Conservation (phyloP, 2,888 invertebrate genomes). For the Isoperla grammatica region DNA sequence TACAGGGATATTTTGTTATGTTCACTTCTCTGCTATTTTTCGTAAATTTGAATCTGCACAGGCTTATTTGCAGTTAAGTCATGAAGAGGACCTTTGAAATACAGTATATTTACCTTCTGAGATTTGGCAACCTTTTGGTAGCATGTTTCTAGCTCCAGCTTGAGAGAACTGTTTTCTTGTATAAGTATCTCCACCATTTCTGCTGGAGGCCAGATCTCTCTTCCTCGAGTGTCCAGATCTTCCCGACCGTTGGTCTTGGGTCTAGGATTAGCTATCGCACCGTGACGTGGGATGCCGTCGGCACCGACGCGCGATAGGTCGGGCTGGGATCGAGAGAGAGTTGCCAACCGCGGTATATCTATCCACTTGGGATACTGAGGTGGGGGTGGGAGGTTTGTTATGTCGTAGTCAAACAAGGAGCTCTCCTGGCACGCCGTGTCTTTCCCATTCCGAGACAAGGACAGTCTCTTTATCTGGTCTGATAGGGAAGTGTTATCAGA, state of each 20-base stretch:
- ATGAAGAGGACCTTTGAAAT: too few species aligned
- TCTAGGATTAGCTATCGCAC: slow-evolving; percentile 6
- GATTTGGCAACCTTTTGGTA: slow-evolving; percentile 79
- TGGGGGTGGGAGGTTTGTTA: slow-evolving; percentile 38
- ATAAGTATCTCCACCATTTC: slow-evolving; percentile 78
- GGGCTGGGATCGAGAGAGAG: slow-evolving; percentile 74
- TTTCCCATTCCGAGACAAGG: slow-evolving; percentile 32
- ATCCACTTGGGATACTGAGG: slow-evolving; percentile 44
- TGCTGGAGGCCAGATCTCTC: slow-evolving; percentile 56
- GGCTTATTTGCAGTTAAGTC: background rate
- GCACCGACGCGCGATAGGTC: slow-evolving; percentile 61
- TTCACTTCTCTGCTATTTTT: too few species aligned
- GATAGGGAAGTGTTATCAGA: slow-evolving; percentile 5
- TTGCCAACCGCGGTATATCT: slow-evolving; percentile 40
- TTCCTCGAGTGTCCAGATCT: slow-evolving; percentile 51
- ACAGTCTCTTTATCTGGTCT: slow-evolving; percentile 33
- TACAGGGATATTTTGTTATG: background rate
- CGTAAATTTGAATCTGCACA: slow-evolving; percentile 7
- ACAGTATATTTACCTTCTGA: slow-evolving; percentile 70
- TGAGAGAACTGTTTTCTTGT: slow-evolving; percentile 77
- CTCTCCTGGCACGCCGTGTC: background rate
- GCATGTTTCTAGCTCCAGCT: slow-evolving; percentile 75
- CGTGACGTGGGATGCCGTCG: slow-evolving; percentile 40
- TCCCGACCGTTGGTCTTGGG: slow-evolving; percentile 54
- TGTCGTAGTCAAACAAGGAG: slow-evolving; percentile 16